Conservation (phyloP, 2,888 invertebrate genomes). For the Spilosoma lubricipeda region DNA sequence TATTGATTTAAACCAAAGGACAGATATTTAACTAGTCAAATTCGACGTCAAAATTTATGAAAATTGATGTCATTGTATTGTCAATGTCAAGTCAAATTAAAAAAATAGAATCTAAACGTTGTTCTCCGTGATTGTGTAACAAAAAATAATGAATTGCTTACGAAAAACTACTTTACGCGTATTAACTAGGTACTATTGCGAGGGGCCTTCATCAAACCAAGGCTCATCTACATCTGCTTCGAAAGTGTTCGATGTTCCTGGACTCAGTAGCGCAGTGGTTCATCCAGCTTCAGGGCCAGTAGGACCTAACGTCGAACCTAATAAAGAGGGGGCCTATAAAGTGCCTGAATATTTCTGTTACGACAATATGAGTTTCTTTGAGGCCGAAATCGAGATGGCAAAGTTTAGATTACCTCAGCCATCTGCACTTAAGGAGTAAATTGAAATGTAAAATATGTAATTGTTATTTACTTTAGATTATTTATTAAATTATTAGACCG, state of each 20-base stretch:
- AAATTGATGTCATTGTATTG: not conserved
- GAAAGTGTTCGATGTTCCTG: constrained; percentile 84
- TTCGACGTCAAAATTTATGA: not conserved
- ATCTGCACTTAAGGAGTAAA: constrained; percentile 83
- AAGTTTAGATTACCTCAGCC: constrained; percentile 93
- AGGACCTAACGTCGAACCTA: constrained; percentile 89
- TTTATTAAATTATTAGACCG: constrained; percentile 30
- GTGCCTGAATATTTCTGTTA: constrained; percentile 96
- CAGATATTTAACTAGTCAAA: too few species aligned
- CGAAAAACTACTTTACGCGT: constrained; percentile 48
- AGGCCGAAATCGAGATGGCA: constrained; percentile 94
- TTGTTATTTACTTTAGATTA: constrained; percentile 12
- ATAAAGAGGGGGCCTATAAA: constrained; percentile 91
- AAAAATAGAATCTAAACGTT: not conserved
- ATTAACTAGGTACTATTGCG: constrained; percentile 64
- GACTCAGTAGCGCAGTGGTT: constrained; percentile 88
- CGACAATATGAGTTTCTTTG: constrained; percentile 91
- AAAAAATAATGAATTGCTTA: constrained; percentile 49
- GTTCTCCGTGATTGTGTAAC: constrained; percentile 67
- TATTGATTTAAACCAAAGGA: too few species aligned
- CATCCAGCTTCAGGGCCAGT: constrained; percentile 85
- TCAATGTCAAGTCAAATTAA: too few species aligned
- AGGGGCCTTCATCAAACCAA: constrained; percentile 49
- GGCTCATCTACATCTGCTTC: constrained; percentile 44
- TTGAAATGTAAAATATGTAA: constrained; percentile 11